Conservation (phyloP, 2,797 vertebrate species). For the Xenops minutus region DNA sequence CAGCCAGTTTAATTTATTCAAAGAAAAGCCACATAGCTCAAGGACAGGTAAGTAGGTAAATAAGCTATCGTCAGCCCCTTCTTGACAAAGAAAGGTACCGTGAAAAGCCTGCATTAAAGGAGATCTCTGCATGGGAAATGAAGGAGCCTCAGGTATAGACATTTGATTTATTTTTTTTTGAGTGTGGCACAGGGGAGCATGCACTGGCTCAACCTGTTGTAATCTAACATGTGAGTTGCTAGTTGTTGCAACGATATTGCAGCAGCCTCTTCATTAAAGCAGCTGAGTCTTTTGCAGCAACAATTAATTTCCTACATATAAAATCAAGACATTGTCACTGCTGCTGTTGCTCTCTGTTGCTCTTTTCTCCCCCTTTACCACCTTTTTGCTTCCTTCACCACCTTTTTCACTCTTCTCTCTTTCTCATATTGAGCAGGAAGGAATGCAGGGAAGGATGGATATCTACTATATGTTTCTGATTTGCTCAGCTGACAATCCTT, state of each 20-base stretch:
- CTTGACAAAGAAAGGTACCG: neutral
- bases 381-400: neutral
- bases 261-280: conserved; percentile 76
- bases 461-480: neutral
- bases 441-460: neutral
- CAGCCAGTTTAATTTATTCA: conserved; percentile 36
- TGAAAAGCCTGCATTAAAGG: neutral
- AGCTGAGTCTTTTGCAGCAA: conserved; percentile 43
- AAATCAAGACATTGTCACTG: neutral
- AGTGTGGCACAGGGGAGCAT: conserved; percentile 72
- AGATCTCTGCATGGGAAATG: conserved; percentile 20
- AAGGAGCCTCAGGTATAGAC: conserved; percentile 36
- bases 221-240: conserved; percentile 77
- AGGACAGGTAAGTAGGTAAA: conserved; percentile 32
- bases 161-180: conserved; percentile 41
- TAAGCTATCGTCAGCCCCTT: neutral
- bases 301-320: conserved; percentile 25
- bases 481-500: conserved; percentile 65
- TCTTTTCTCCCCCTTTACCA: neutral
- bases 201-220: conserved; percentile 78
- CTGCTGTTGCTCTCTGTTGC: neutral
- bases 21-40: conserved; percentile 56
- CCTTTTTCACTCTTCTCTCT: neutral
- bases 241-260: conserved; percentile 78
- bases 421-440: neutral